Conservation (phyloP, 2,113 vertebrate genomes). For the Corythornis cristatus region DNA sequence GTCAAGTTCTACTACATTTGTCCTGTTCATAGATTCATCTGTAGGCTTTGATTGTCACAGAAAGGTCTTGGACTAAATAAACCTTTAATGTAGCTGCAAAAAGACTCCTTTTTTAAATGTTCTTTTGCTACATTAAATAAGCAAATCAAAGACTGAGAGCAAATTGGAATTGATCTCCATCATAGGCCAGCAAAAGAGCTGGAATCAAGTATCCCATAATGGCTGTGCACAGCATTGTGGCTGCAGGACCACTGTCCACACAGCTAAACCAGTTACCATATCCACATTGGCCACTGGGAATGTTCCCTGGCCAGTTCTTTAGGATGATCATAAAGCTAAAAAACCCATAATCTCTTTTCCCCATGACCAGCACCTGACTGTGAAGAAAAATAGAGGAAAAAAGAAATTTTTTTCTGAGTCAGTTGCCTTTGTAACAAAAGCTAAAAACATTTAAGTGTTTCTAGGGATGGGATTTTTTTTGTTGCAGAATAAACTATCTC, state of each 20-base stretch:
- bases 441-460: neutral
- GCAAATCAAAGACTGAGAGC: neutral
- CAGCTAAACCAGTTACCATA: neutral
- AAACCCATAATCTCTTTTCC: neutral
- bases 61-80: neutral
- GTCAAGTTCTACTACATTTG: neutral
- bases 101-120: neutral
- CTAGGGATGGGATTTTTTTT: neutral
- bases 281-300: neutral
- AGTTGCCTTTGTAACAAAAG: neutral
- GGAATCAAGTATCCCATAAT: neutral
- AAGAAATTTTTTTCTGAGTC: neutral
- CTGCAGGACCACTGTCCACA: neutral
- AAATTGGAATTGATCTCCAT: neutral
- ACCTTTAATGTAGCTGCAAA: neutral
- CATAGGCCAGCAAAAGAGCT: neutral
- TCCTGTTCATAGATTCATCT: neutral
- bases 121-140: neutral
- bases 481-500: neutral
- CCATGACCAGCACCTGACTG: neutral
- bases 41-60: neutral
- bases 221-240: neutral
- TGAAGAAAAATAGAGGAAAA: neutral
- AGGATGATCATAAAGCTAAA: neutral
- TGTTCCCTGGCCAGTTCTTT: neutral